These are phyloP conservation scores for Corbicula japonica DNA, from an alignment of 2,888 invertebrate species.

Conservation along the genomic window DNA sequence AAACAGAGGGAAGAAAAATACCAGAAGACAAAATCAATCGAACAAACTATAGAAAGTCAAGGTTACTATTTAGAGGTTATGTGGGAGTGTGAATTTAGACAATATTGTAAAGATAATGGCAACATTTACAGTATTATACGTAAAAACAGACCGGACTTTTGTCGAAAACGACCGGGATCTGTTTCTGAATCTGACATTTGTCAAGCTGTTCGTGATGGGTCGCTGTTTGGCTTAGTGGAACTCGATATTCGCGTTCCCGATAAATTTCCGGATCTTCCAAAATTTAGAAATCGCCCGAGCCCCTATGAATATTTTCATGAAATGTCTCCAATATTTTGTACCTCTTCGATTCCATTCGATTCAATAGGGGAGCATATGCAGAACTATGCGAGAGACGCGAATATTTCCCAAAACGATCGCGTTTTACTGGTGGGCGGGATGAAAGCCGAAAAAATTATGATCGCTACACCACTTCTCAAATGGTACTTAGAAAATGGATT, in stretches of 20 bases:
- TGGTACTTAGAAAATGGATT: no score
- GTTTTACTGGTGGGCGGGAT: conserved; percentile 1
- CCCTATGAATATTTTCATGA: conserved; percentile 46
- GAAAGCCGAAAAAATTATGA: not conserved
- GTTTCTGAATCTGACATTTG: no score
- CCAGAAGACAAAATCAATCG: not conserved
- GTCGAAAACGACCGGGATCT: not conserved
- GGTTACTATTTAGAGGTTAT: conserved; percentile 24
- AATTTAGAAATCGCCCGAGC: conserved; percentile 4
- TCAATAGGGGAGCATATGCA: conserved; percentile 3
- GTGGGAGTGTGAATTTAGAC: conserved; percentile 40
- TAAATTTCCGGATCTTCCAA: not conserved
- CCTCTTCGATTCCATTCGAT: conserved; percentile 27
- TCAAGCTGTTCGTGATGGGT: not conserved
- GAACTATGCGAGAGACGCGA: not conserved
- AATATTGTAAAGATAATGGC: not conserved
- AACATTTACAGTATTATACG: not conserved
- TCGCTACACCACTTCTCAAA: conserved; percentile 10
- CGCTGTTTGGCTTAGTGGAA: conserved; percentile 31
- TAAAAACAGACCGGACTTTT: not conserved
- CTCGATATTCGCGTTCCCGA: conserved; percentile 41
- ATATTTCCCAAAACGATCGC: conserved; percentile 1
- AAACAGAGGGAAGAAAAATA: no score
- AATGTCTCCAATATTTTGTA: conserved; percentile 45
- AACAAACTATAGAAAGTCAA: not conserved